Evolutionary conservation across 2,888 invertebrate genomes (phyloP).

Genomic region (Phasia obesa): DNA sequence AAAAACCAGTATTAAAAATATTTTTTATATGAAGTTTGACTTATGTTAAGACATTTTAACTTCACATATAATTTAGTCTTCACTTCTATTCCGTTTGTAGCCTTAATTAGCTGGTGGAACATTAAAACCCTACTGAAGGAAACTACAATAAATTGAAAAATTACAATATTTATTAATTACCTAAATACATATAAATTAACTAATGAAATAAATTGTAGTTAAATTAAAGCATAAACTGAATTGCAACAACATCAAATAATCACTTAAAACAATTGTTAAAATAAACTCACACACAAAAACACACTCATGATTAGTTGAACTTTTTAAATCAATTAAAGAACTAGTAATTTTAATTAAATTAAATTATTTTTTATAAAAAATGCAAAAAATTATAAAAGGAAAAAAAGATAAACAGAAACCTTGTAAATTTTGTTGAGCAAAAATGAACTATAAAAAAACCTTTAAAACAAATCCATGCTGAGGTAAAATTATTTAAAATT

Average conservation of each 20-base stretch:
- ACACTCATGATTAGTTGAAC: conserved; percentile 19
- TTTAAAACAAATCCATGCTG: conserved; percentile 58
- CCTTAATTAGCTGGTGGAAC: conserved; percentile 27
- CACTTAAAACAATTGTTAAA: conserved; percentile 57
- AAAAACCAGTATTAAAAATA: too few species aligned
- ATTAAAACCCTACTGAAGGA: conserved; percentile 41
- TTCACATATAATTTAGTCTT: too few species aligned
- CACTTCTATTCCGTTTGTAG: too few species aligned
- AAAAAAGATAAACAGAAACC: conserved; percentile 28
- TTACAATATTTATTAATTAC: conserved; percentile 31
- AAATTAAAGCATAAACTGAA: conserved; percentile 29
- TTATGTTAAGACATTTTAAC: too few species aligned
- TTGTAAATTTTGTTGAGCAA: conserved; percentile 56
- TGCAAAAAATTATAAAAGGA: conserved; percentile 8
- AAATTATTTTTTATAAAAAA: conserved; percentile 54
- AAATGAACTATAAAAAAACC: conserved; percentile 34
- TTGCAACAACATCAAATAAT: conserved; percentile 28
- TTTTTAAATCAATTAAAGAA: conserved; percentile 7
- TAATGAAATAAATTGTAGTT: conserved; percentile 49
- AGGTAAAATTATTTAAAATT: conserved; percentile 26
- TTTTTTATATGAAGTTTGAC: too few species aligned
- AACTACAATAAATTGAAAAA: conserved; percentile 65
- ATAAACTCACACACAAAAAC: conserved; percentile 7
- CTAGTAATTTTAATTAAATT: conserved; percentile 35
- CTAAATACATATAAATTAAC: conserved; percentile 10